Evolutionary conservation across 2,113 vertebrate genomes (phyloP), one percentile per base, ranked within the genome.

Genomic region (Mastomys coucha): DNA sequence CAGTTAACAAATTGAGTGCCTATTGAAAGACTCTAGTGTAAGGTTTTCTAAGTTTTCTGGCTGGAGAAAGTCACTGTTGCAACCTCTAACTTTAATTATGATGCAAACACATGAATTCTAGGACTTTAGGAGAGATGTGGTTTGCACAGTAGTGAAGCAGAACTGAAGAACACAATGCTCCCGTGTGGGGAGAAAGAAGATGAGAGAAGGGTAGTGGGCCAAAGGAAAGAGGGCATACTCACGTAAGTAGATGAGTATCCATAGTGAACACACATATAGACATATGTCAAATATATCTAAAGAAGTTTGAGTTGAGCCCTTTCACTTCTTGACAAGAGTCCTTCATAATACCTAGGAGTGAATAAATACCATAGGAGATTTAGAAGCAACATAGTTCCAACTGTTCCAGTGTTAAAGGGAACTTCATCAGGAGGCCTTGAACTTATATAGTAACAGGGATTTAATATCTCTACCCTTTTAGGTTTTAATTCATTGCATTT

Each of bases 1-100:
- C 0, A 86, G 28, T 4, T 20, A 16, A 91, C 85, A 84, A 69
- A 91, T 58, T 10, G 17, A 91, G 16, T 36, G 39, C 77, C 2
- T 69, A 77, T 8, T 36, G 39, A 95, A n/a, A 69, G 73, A 92
- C 58, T 85, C 75, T 75, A 26, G 24, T 60, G 2, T 31, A 16
- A 20, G 10, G 76, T 13, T 85, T 85, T 80, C 0, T 80, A 16
- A 51, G 49, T 2, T 78, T 28, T 65, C 75, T 84, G 36, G 16
- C 12, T 93, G 2, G 16, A 80, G 36, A 96, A 69, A 0, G 0
- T 88, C 22, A 92, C 24, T 33, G 39, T 76, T 56, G 3, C 33
- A 36, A 70, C 67, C 16, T 9, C 33, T 77, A 45, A 9, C 95
- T 96, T 95, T 91, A 91, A 45, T 73, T 58, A 63, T 63, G 17